Conservation (phyloP, 2,888 invertebrate species). For the Eupithecia abbreviata region DNA sequence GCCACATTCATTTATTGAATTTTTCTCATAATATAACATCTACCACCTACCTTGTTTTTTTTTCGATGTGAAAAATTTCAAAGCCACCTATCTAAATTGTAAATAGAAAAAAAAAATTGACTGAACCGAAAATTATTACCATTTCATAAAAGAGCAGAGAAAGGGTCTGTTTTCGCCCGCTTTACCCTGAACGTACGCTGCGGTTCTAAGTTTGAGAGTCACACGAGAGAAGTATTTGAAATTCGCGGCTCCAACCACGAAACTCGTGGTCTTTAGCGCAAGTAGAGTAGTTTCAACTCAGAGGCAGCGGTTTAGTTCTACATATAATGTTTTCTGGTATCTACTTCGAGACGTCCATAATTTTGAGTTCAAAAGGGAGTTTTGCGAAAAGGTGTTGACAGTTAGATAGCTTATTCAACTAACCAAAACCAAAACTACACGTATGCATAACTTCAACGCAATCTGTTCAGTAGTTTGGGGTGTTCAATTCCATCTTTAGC, state of each 20-base stretch:
- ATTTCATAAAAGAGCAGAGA: background rate
- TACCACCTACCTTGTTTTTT: background rate
- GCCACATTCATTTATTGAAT: background rate
- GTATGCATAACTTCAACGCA: too few relatives aligned
- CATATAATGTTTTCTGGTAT: background rate
- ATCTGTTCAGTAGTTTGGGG: background rate
- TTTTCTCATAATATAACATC: background rate
- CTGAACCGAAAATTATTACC: background rate
- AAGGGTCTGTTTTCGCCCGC: background rate
- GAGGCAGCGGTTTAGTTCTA: background rate
- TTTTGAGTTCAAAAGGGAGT: background rate
- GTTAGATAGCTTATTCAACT: background rate
- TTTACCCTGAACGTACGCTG: background rate
- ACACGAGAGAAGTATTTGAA: constrained; percentile 19
- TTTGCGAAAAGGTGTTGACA: background rate
- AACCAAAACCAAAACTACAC: background rate
- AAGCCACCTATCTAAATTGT: background rate
- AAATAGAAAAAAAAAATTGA: background rate
- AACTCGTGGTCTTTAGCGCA: background rate
- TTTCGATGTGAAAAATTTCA: background rate
- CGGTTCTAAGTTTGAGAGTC: background rate
- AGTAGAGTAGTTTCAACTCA: constrained; percentile 20
- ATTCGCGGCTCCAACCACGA: constrained; percentile 2
- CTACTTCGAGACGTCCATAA: background rate
- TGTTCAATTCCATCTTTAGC: background rate